Percentiles rank a stretch among this genome's conserved stretches.
phyloP scores from a whole-genome alignment of 30 jellyfish, hydroid and myxozoan genomes.

The Sanderia malayensis region DNA sequence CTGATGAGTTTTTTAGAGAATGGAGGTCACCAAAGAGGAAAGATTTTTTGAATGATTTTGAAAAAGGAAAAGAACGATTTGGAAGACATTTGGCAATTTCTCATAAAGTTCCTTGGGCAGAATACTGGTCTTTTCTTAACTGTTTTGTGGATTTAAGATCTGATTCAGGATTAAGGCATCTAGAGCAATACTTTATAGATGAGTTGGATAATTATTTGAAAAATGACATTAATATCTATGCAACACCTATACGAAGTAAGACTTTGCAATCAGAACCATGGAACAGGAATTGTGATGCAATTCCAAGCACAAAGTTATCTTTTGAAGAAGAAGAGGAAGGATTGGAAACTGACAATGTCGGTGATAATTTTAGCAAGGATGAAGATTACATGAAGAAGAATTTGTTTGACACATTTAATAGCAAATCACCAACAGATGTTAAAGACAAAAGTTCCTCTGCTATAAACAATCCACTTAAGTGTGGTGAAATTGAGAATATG shows the following conservation, averaged over 20 bases:
- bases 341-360: too few species aligned
- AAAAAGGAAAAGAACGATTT: slow-evolving; percentile 85
- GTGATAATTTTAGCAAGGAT: too few species aligned
- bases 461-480: background rate
- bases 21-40: slow-evolving; percentile 63
- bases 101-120: slow-evolving; percentile 75
- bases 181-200: slow-evolving; percentile 43
- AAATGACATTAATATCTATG: background rate
- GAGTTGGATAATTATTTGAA: slow-evolving; percentile 18
- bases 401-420: background rate
- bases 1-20: slow-evolving; percentile 5
- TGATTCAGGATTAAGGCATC: slow-evolving; percentile 51
- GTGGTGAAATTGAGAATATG: background rate
- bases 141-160: slow-evolving; percentile 56
- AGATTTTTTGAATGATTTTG: slow-evolving; percentile 66
- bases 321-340: too few species aligned
- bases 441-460: background rate
- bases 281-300: background rate
- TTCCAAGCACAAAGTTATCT: background rate
- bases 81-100: slow-evolving; percentile 71
- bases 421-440: background rate
- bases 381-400: background rate
- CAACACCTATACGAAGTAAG: slow-evolving; percentile 10
- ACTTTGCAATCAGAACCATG: background rate
- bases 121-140: slow-evolving; percentile 81